These are phyloP conservation scores for Pinctada fucata DNA, from an alignment of 2,888 invertebrate species.

Conservation along the genomic window DNA sequence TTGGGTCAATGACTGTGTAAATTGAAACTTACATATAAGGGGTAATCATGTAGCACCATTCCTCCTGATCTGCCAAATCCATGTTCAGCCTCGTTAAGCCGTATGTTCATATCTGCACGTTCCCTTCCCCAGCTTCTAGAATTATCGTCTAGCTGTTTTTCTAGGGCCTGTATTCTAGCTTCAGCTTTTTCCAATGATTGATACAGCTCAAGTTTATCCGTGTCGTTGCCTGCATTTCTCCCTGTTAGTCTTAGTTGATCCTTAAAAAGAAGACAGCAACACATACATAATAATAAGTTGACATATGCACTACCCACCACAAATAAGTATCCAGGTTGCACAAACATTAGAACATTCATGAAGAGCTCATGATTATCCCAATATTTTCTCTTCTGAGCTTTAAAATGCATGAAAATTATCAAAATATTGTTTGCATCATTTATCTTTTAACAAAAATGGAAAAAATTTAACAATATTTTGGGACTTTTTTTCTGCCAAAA, in stretches of 20 bases:
- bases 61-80: conserved; percentile 65
- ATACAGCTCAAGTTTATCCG: conserved; percentile 72
- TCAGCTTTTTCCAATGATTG: conserved; percentile 72
- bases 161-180: conserved; percentile 72
- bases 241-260: conserved; percentile 54
- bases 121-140: conserved; percentile 75
- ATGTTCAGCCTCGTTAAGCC: conserved; percentile 71
- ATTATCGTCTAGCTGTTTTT: conserved; percentile 74
- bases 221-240: conserved; percentile 52
- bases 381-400: too few species aligned
- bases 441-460: too few species aligned
- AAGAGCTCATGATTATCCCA: too few species aligned
- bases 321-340: too few species aligned
- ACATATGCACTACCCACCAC: background rate
- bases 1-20: too few species aligned
- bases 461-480: too few species aligned
- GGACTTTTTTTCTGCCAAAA: too few species aligned
- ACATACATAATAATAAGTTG: background rate
- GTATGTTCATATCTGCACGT: conserved; percentile 67
- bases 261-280: conserved; percentile 41
- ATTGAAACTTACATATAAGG: conserved; percentile 57
- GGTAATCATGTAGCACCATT: conserved; percentile 68
- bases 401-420: too few species aligned
- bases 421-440: too few species aligned
- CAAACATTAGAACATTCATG: too few species aligned